Percentiles rank a stretch among this genome's conserved stretches.
Conservation (phyloP, 1,140 invertebrate species). For the Lasaia peninsularis region DNA sequence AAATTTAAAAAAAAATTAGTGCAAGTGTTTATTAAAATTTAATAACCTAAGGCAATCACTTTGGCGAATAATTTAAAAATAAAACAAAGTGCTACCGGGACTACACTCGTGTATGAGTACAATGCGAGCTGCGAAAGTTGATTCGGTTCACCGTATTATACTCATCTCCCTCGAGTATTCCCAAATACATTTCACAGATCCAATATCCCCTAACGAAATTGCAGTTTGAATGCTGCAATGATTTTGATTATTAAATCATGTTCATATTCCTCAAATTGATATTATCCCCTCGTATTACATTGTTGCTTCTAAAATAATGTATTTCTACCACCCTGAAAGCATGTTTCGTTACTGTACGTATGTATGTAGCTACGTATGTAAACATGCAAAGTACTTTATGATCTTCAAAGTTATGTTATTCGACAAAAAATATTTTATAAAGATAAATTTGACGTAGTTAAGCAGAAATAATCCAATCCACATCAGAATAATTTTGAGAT, state of each 20-base stretch:
- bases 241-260: conserved; percentile 69
- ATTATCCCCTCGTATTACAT: conserved; percentile 20
- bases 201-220: conserved; percentile 69
- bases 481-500: too few relatives aligned
- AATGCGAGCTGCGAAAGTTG: conserved; percentile 50
- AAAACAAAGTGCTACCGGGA: conserved; percentile 26
- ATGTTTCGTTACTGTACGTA: too few relatives aligned
- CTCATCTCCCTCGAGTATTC: conserved; percentile 51
- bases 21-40: too few relatives aligned
- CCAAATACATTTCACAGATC: conserved; percentile 52
- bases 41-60: conserved; percentile 19
- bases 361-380: too few relatives aligned
- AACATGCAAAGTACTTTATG: too few relatives aligned
- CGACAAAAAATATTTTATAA: too few relatives aligned
- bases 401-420: too few relatives aligned
- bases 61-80: conserved; percentile 28
- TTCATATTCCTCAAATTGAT: conserved; percentile 58
- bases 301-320: not conserved
- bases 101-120: too few relatives aligned
- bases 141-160: conserved; percentile 50
- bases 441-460: too few relatives aligned
- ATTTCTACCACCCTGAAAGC: too few relatives aligned
- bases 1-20: too few relatives aligned
- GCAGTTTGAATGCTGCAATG: conserved; percentile 65
- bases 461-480: too few relatives aligned